phyloP scores from a whole-genome alignment of 2,113 vertebrate species.

The Ramphastos sulfuratus region DNA sequence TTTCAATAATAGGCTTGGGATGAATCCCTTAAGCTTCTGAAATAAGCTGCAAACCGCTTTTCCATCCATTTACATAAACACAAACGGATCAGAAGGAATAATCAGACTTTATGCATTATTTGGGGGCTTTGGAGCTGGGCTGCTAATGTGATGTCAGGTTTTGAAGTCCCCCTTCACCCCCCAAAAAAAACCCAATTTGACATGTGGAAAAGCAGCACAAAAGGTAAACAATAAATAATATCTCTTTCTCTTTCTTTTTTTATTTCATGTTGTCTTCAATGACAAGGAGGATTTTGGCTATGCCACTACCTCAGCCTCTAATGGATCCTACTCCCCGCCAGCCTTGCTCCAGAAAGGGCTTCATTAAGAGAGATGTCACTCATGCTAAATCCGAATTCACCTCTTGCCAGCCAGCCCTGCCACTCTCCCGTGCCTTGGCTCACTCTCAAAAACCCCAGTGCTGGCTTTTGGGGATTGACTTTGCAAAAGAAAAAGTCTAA shows the following conservation, averaged over 20 bases:
- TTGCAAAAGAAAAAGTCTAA: not conserved
- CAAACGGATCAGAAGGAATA: conserved; percentile 70
- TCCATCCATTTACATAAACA: conserved; percentile 78
- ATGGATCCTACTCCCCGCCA: conserved; percentile 48
- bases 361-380: conserved; percentile 49
- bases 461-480: not conserved
- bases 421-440: not conserved
- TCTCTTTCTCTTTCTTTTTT: not conserved
- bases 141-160: not conserved
- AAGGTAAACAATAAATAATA: conserved; percentile 54
- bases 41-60: conserved; percentile 77
- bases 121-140: conserved; percentile 24
- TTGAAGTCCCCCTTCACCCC: not conserved
- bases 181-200: not conserved
- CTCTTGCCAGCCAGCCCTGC: not conserved
- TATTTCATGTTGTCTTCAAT: not conserved
- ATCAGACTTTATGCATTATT: conserved; percentile 55
- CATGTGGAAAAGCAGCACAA: not conserved
- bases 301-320: not conserved
- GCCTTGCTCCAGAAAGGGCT: not conserved
- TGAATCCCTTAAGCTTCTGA: conserved; percentile 78
- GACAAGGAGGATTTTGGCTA: not conserved
- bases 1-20: conserved; percentile 79
- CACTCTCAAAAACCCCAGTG: not conserved
- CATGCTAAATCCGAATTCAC: not conserved